Base-by-base conservation (phyloP, 2,888 invertebrate species). In the Pollenia angustigena region DNA sequence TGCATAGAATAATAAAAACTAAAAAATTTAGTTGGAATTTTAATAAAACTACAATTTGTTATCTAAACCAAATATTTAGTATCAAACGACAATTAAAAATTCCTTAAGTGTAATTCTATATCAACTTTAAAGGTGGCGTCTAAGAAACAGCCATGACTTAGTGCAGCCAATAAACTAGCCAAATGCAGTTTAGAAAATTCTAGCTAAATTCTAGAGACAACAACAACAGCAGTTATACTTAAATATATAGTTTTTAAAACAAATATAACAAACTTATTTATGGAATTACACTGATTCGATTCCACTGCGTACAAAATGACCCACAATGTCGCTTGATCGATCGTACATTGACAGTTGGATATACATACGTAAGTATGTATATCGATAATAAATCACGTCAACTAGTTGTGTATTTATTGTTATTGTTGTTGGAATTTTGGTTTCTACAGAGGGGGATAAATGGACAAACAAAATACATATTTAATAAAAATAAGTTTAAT, bases 261-360 rank as follows among this genome's bases (percentile, higher is more conserved):
- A 32, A 50, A 69, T 42, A 42, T 6, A 32, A 6, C 32, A 32
- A 32, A 32, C 32, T 32, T 32, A 23, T 46, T 12, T 56, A 12
- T 58, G 60, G 42, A 14, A 60, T 14, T 52, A 9, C 4, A 23
- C 18, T 40, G 54, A 69, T 54, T 46, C n/a, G 54, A 69, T 54
- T 52, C n/a, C 54, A 60, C 44, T 81, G 9, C 69, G 66, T 79
- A 64, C 9, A 54, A 64, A 83, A 83, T 81, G 86, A 84, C 83
- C 87, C 81, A 84, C 81, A 84, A 87, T 86, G 75, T 58, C 64
- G 46, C 4, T 42, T 48, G 52, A 60, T 42, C 58, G 64, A 46
- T 71, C 42, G 87, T 78, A 72, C 81, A 78, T 84, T 84, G 83
- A 87, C 86, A 83, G 83, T 87, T 83, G 74, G 32, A 72, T 12